Evolutionary conservation across 2,888 invertebrate genomes (phyloP).

Genomic region (Hanleya hanleyi): DNA sequence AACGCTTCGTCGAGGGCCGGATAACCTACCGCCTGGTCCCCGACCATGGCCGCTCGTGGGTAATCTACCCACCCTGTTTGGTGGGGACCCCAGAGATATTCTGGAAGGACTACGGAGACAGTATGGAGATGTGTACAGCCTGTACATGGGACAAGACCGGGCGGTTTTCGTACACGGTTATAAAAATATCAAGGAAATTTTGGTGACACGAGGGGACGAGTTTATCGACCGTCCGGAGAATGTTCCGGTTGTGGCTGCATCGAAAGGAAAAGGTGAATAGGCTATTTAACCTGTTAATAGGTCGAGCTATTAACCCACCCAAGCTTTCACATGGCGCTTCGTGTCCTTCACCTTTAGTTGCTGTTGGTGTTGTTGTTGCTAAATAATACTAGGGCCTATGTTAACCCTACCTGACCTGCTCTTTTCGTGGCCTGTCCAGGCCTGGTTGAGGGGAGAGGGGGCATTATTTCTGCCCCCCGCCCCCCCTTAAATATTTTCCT

Average conservation of each 20-base stretch:
- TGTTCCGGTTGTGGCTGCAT: background rate
- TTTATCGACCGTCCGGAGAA: conserved; percentile 40
- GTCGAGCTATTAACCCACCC: too few species aligned
- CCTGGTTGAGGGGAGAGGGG: too few species aligned
- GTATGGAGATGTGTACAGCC: conserved; percentile 40
- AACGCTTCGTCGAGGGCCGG: background rate
- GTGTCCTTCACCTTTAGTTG: too few species aligned
- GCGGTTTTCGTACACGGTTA: conserved; percentile 37
- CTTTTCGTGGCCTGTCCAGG: too few species aligned
- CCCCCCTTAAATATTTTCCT: too few species aligned
- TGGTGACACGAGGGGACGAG: conserved; percentile 34
- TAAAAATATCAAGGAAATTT: conserved; percentile 37
- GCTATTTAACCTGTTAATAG: too few species aligned
- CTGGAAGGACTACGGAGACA: conserved; percentile 13
- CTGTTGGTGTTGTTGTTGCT: too few species aligned
- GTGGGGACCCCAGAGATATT: background rate
- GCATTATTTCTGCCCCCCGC: too few species aligned
- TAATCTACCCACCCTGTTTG: background rate
- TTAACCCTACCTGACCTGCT: too few species aligned
- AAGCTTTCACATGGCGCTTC: too few species aligned
- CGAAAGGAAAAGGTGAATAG: background rate
- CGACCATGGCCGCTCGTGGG: background rate
- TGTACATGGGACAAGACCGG: conserved; percentile 36
- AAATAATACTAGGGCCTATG: too few species aligned
- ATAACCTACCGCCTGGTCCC: background rate